These are phyloP conservation scores for Danaus plexippus DNA, from an alignment of 1,140 invertebrate species.

Conservation along the genomic window DNA sequence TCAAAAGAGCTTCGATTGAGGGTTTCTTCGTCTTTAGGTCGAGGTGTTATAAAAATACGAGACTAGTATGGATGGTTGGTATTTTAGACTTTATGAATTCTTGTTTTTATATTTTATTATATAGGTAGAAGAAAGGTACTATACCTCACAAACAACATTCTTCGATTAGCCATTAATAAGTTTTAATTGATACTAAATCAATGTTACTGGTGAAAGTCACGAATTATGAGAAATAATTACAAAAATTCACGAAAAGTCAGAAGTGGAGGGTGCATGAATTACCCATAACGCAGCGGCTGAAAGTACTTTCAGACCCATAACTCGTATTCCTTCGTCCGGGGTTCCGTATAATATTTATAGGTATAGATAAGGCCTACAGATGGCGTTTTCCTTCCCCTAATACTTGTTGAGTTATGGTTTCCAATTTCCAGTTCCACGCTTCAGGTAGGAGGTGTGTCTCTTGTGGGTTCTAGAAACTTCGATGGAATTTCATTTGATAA, in stretches of 20 bases:
- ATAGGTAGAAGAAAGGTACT: no score
- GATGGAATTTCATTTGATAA: slow-evolving; percentile 27
- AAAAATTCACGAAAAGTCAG: slow-evolving; percentile 60
- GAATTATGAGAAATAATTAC: slow-evolving; percentile 55
- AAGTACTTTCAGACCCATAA: slow-evolving; percentile 61
- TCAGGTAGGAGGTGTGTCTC: slow-evolving; percentile 43
- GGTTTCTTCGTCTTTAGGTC: slow-evolving; percentile 35
- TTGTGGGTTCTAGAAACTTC: slow-evolving; percentile 36
- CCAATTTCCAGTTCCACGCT: slow-evolving; percentile 64
- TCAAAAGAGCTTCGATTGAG: slow-evolving; percentile 38
- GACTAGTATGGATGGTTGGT: not conserved
- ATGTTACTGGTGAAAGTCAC: slow-evolving; percentile 36
- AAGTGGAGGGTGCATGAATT: slow-evolving; percentile 64
- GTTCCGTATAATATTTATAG: slow-evolving; percentile 64
- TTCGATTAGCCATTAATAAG: slow-evolving; percentile 12
- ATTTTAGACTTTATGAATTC: no score
- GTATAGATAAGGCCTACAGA: slow-evolving; percentile 67
- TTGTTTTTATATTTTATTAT: no score
- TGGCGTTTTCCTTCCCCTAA: slow-evolving; percentile 67
- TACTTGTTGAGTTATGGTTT: slow-evolving; percentile 69
- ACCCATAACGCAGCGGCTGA: slow-evolving; percentile 58
- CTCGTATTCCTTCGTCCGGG: slow-evolving; percentile 55
- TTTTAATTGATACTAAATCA: slow-evolving; percentile 19
- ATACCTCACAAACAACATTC: no score
- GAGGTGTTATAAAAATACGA: slow-evolving; percentile 50